phyloP scores from a whole-genome alignment of 2,113 vertebrate species.

The Otocyon megalotis region DNA sequence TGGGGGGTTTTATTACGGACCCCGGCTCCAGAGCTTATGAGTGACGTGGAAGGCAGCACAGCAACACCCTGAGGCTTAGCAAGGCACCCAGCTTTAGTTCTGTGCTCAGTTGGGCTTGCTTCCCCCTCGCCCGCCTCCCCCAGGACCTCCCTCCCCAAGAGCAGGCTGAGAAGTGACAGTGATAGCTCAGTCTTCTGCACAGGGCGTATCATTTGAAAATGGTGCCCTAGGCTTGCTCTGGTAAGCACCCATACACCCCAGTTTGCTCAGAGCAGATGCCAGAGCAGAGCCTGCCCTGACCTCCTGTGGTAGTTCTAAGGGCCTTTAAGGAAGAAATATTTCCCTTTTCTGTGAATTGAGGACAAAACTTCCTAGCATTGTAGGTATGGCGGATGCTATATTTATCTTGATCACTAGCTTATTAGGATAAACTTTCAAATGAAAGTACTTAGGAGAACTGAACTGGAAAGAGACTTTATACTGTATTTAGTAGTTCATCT shows the following conservation, averaged over 20 bases:
- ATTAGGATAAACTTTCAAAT: slow-evolving; percentile 13
- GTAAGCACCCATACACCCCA: neutral
- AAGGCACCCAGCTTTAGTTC: neutral
- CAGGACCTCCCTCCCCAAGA: neutral
- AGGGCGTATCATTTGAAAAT: neutral
- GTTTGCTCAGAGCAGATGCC: neutral
- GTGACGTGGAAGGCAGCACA: neutral
- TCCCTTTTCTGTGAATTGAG: neutral
- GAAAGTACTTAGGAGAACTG: neutral
- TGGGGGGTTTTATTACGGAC: neutral
- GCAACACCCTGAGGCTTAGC: neutral
- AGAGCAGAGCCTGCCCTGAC: neutral
- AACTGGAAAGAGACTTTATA: neutral
- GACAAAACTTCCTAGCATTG: neutral
- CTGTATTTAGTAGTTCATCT: neutral
- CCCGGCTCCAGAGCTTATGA: neutral
- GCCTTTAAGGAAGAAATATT: neutral
- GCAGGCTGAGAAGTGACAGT: neutral
- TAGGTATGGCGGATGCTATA: neutral
- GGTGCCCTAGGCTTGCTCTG: neutral
- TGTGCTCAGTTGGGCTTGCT: neutral
- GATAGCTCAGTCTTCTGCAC: neutral
- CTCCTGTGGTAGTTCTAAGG: neutral
- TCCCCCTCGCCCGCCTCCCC: neutral
- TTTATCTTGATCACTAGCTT: neutral